Conservation (phyloP, 2,888 invertebrate genomes). For the Aleiodes leptofemur region DNA sequence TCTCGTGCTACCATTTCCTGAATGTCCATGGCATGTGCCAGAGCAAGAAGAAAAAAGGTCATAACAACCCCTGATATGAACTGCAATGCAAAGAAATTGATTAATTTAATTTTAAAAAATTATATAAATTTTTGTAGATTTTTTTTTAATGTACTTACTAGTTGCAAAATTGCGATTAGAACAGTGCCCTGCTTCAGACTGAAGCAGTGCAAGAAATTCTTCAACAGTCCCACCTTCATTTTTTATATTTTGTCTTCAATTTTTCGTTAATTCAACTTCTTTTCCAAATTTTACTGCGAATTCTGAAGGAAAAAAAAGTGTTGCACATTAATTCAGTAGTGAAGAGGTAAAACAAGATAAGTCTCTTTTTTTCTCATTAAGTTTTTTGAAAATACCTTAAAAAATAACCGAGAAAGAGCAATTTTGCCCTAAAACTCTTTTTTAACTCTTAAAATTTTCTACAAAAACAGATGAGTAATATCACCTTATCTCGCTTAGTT, state of each 20-base stretch:
- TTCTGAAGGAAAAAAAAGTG: not conserved
- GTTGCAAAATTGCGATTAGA: constrained; percentile 74
- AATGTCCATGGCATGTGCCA: constrained; percentile 74
- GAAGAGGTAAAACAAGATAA: too few species aligned
- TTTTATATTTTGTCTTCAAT: constrained; percentile 40
- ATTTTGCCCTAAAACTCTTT: too few species aligned
- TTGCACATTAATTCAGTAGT: too few species aligned
- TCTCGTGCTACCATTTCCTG: constrained; percentile 74
- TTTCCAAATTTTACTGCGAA: not conserved
- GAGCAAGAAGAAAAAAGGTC: constrained; percentile 71
- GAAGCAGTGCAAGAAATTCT: constrained; percentile 70
- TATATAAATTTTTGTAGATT: not conserved
- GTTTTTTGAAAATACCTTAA: too few species aligned
- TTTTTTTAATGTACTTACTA: constrained; percentile 67
- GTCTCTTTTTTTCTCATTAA: too few species aligned
- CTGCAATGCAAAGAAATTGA: constrained; percentile 55
- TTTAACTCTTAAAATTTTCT: too few species aligned
- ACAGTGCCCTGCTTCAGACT: constrained; percentile 74
- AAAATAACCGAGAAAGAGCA: too few species aligned
- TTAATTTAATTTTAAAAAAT: not conserved
- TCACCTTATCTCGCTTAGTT: too few species aligned
- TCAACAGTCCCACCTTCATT: constrained; percentile 69
- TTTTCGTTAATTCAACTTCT: not conserved
- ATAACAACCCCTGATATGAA: constrained; percentile 71
- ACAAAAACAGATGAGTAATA: too few species aligned